Conservation (phyloP, 1,140 invertebrate species). For the Brachionus rubens region DNA sequence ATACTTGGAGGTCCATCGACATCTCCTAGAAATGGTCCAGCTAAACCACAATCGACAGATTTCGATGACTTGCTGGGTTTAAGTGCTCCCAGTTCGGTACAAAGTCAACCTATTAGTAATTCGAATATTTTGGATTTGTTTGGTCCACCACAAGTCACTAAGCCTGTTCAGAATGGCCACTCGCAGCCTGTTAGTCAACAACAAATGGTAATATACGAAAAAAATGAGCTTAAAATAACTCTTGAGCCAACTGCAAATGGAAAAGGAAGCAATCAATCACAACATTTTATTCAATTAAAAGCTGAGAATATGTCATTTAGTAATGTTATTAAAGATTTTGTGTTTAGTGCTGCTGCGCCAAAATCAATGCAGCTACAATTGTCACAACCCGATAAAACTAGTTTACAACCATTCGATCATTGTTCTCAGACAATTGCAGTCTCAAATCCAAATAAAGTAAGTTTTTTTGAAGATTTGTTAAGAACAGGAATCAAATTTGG, state of each 20-base stretch:
- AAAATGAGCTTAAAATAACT: constrained; percentile 44
- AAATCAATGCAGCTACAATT: constrained; percentile 27
- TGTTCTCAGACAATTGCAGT: constrained; percentile 2
- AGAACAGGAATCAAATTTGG: too few species aligned
- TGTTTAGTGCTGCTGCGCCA: constrained; percentile 34
- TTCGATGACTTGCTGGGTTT: too few species aligned
- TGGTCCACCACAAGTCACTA: too few species aligned
- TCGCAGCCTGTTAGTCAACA: not conserved
- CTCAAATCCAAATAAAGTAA: constrained; percentile 40
- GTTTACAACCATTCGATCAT: not conserved
- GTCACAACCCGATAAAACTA: constrained; percentile 19
- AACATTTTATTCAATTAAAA: constrained; percentile 35
- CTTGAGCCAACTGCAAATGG: constrained; percentile 19
- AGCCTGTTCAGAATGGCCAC: not conserved
- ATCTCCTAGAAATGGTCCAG: too few species aligned
- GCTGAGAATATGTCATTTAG: constrained; percentile 12
- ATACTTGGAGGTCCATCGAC: not conserved
- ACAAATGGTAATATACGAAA: constrained; percentile 16
- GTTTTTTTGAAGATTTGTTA: too few species aligned
- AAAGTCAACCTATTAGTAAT: too few species aligned
- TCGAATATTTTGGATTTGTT: not conserved
- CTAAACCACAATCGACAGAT: too few species aligned
- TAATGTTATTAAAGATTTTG: constrained; percentile 30
- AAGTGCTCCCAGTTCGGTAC: too few species aligned
- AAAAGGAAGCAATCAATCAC: constrained; percentile 5